Percentiles rank a stretch among this genome's conserved stretches.
These are phyloP conservation scores for Machimus atricapillus DNA, from an alignment of 2,888 invertebrate species.

Conservation along the genomic window DNA sequence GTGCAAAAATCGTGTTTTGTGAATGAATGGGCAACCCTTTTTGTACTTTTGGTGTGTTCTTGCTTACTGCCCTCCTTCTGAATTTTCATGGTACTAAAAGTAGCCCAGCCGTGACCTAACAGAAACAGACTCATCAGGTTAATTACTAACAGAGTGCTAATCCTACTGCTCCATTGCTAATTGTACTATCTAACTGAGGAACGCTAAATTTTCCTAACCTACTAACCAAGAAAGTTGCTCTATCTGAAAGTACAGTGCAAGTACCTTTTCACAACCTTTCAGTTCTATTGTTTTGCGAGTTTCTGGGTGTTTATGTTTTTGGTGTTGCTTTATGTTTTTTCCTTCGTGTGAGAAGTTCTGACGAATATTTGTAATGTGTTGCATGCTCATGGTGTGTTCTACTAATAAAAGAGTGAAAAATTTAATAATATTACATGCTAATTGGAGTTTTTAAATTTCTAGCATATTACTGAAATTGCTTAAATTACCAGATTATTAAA, in stretches of 20 bases:
- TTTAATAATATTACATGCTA: neutral
- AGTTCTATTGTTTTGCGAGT: neutral
- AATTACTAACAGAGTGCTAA: conserved; percentile 38
- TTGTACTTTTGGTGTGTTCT: neutral
- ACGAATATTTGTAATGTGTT: neutral
- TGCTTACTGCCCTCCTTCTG: neutral
- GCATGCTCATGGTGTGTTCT: neutral
- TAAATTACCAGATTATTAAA: neutral
- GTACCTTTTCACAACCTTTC: neutral
- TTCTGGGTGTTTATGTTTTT: conserved; percentile 12
- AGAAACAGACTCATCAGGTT: neutral
- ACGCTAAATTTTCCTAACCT: neutral
- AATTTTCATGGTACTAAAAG: neutral
- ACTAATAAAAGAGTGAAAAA: neutral
- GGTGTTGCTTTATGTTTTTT: neutral
- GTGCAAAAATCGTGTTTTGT: neutral
- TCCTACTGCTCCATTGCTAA: conserved; percentile 15
- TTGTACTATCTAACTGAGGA: conserved; percentile 8
- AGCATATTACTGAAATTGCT: neutral
- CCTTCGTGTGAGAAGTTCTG: conserved; percentile 9
- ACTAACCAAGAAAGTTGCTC: conserved; percentile 4
- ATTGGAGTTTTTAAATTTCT: neutral
- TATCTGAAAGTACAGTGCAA: neutral
- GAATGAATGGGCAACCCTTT: neutral
- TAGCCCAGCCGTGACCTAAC: neutral